Base-by-base conservation (phyloP, 2,113 vertebrate genomes). In the Hemiprocne comata region DNA sequence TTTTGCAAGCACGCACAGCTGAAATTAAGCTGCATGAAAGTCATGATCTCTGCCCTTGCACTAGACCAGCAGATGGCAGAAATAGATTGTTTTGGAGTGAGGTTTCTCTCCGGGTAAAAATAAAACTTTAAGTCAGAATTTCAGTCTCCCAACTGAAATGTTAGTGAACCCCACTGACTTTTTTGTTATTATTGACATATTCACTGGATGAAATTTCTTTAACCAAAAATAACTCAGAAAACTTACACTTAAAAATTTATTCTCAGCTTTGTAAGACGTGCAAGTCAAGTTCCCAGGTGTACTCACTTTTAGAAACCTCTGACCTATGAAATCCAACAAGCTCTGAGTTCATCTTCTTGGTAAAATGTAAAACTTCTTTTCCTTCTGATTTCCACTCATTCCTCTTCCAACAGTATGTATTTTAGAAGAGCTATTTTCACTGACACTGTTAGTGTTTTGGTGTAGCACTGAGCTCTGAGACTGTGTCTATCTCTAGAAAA, bases 21-120 rank as follows among this genome's bases (percentile, higher is more conserved):
- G 46, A 86, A 66, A 85, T 55, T 23, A 67, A 67, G 7, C 24
- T 74, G 34, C 42, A 44, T 18, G 36, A 77, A 74, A 72, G 2
- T 2, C 0, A 0, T 0, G 0, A 46, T 31, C 21, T 60, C 40
- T 1, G 2, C 11, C 17, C 3, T 4, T 62, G 21, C 17, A 24
- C 7, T 23, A 58, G 29, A 69, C 55, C 79, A 92, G 46, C 65
- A 72, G 51, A 36, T 74, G 72, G 67, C 55, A 93, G 55, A 83
- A 76, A 67, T 11, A 71, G 36, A 8, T 81, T 57, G 18, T 71
- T 70, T 31, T 92, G 72, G 48, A 70, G 8, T 28, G 17, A 64
- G 26, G 64, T 74, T 93, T 80, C 33, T 62, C 24, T 67, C 26
- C 9, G 57, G 19, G 26, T 64, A 28, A 76, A 95, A 76, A 3